phyloP scores from a whole-genome alignment of 2,888 invertebrate genomes.

The Drosophila longiperda region DNA sequence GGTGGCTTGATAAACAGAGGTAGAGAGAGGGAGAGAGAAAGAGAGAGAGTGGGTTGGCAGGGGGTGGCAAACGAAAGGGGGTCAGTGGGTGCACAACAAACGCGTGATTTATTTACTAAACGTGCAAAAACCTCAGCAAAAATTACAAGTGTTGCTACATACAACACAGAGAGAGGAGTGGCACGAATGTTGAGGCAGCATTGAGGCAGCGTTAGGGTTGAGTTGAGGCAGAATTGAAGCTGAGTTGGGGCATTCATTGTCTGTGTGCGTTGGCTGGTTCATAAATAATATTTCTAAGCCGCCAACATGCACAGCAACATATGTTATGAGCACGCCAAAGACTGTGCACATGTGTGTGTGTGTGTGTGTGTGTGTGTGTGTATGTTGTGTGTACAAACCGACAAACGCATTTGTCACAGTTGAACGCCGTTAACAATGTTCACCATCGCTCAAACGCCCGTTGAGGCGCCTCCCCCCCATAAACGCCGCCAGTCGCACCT shows the following conservation, averaged over 20 bases:
- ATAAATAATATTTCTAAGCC: slow-evolving; percentile 78
- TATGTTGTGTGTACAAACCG: slow-evolving; percentile 59
- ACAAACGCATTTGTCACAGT: slow-evolving; percentile 76
- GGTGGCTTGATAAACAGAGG: neutral
- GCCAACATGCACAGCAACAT: slow-evolving; percentile 67
- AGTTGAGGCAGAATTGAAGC: neutral
- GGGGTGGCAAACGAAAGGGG: neutral
- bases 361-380: slow-evolving; percentile 18
- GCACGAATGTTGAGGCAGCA: neutral
- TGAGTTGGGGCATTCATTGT: slow-evolving; percentile 53
- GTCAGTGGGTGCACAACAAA: slow-evolving; percentile 45
- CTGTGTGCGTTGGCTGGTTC: slow-evolving; percentile 68
- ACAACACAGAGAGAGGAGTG: neutral
- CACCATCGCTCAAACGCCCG: slow-evolving; percentile 52
- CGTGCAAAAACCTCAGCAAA: slow-evolving; percentile 78
- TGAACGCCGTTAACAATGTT: slow-evolving; percentile 74
- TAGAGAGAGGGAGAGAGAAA: neutral
- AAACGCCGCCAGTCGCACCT: slow-evolving; percentile 52
- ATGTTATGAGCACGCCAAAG: slow-evolving; percentile 49
- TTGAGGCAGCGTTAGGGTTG: neutral
- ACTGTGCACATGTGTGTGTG: slow-evolving; percentile 11
- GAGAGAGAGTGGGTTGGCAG: no score
- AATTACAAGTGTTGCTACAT: slow-evolving; percentile 64
- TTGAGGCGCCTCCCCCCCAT: slow-evolving; percentile 12
- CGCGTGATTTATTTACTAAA: slow-evolving; percentile 79